Evolutionary conservation across 2,113 vertebrate species (phyloP), one percentile per base, ranked within the genome.

Genomic region (Equus przewalskii): DNA sequence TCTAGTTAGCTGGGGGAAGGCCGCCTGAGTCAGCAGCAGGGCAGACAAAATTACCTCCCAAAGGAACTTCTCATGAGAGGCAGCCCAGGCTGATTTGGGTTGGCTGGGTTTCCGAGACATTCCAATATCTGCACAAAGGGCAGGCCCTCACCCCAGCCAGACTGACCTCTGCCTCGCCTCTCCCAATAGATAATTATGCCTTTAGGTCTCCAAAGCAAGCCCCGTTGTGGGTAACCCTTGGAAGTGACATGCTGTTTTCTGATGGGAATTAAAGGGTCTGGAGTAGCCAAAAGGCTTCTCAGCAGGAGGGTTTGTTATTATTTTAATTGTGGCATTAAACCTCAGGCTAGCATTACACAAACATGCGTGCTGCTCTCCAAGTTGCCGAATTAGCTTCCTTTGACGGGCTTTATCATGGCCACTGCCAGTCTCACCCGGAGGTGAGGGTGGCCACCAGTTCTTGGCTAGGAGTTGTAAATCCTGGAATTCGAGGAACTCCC

Each of bases 81-180:
- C 6, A 22, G 24, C 36, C 46, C 0, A 89, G 93, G 75, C 81
- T 81, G n/a, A 91, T 16, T 97, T n/a, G 51, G 80, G 60, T 97
- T 97, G 98, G 98, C 94, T 94, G 12, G 91, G 62, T 28, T 97
- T 96, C 91, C 64, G 93, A 98, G 97, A 97, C 86, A 95, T 97
- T 98, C 84, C 81, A 73, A 5, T 60, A 93, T 30, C 97, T 79
- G 72, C 79, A 22, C 87, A 94, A 28, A 97, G 69, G 62, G 88
- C 86, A 96, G 91, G 89, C 84, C 91, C 97, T 97, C 36, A 1
- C 78, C 91, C 85, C 95, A 94, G 65, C 82, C 95, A 95, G 60
- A 60, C 60, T 96, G 94, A 91, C 95, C 98, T 98, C 96, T 95
- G 16, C 51, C 94, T 97, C 69, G 51, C 51, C 82, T 92, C 12